Evolutionary conservation across 2,888 invertebrate species (phyloP).

Genomic region (Opisthograptis luteolata): DNA sequence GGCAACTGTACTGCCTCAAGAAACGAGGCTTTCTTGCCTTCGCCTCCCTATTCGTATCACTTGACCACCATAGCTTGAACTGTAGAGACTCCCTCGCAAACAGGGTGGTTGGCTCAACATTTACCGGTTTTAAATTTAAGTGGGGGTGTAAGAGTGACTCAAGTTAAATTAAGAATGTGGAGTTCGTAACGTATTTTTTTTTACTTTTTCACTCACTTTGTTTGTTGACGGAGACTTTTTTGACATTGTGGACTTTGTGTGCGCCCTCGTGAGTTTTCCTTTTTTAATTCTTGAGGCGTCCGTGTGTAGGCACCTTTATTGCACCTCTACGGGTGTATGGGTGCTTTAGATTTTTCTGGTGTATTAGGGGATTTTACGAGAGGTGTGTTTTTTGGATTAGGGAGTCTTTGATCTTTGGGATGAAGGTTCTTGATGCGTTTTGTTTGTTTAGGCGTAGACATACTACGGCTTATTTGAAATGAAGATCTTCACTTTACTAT

Average conservation of each 20-base stretch:
- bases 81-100: conserved; percentile 1
- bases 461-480: conserved; percentile 27
- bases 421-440: conserved; percentile 70
- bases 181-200: conserved; percentile 66
- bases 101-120: conserved; percentile 39
- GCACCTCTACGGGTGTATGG: conserved; percentile 58
- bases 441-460: conserved; percentile 64
- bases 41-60: conserved; percentile 65
- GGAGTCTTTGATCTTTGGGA: conserved; percentile 71
- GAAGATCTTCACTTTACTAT: conserved; percentile 5
- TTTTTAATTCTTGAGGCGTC: conserved; percentile 78
- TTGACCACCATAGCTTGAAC: conserved; percentile 54
- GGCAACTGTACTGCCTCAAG: conserved; percentile 64
- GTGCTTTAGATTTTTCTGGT: conserved; percentile 55
- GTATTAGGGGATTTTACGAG: conserved; percentile 70
- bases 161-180: conserved; percentile 85
- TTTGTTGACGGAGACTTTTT: conserved; percentile 81
- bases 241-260: conserved; percentile 80
- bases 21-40: conserved; percentile 74
- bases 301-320: conserved; percentile 70
- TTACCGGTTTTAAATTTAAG: conserved; percentile 55
- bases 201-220: conserved; percentile 65
- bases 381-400: conserved; percentile 81
- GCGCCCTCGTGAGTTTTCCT: conserved; percentile 57
- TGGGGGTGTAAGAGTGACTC: conserved; percentile 81